These are phyloP conservation scores for Chelonus formosanus DNA, from an alignment of 2,888 invertebrate genomes.

Conservation along the genomic window DNA sequence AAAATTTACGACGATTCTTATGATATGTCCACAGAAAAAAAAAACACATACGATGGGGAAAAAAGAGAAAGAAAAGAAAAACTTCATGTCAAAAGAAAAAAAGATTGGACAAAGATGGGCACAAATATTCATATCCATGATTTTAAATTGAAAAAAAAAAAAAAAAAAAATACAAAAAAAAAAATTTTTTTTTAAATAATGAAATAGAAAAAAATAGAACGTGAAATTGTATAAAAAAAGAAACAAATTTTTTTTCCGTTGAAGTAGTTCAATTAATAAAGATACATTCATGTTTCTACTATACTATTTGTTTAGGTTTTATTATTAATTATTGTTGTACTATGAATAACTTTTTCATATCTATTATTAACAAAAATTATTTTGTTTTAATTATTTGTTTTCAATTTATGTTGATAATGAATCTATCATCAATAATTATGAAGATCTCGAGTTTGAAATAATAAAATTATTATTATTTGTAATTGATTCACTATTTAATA, in stretches of 20 bases:
- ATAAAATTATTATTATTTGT: too few species aligned
- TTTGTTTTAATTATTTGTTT: too few species aligned
- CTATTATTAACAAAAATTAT: too few species aligned
- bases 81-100: constrained; percentile 51
- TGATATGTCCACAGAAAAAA: constrained; percentile 65
- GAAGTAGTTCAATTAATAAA: constrained; percentile 56
- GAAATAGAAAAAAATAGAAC: constrained; percentile 42
- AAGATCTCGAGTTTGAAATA: too few species aligned
- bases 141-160: constrained; percentile 47
- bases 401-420: too few species aligned
- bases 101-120: constrained; percentile 64
- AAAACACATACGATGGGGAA: constrained; percentile 63
- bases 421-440: too few species aligned
- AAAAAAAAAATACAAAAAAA: constrained; percentile 37
- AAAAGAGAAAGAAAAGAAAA: constrained; percentile 56
- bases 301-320: too few species aligned
- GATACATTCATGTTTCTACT: too few species aligned
- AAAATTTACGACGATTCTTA: constrained; percentile 60
- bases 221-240: constrained; percentile 42
- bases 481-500: too few species aligned
- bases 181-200: constrained; percentile 45
- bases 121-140: constrained; percentile 63
- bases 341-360: too few species aligned
- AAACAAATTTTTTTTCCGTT: constrained; percentile 51
- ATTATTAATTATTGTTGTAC: too few species aligned